Percentiles rank a stretch among this genome's conserved stretches.
phyloP scores from a whole-genome alignment of 2,888 invertebrate species.

The Chloroclystis v-ata region DNA sequence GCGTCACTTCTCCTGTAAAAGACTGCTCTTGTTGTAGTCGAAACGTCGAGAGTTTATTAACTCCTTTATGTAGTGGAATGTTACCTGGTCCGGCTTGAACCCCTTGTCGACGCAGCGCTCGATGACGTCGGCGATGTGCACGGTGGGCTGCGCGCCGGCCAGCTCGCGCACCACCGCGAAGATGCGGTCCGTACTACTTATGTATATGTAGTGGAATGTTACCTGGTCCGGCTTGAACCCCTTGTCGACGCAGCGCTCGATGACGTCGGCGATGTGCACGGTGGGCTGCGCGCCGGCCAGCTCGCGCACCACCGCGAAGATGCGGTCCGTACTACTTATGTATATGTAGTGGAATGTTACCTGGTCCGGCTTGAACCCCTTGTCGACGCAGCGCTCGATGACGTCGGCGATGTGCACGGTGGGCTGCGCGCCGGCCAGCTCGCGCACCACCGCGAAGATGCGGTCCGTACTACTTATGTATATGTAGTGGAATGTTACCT shows the following conservation, averaged over 20 bases:
- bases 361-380: slow-evolving; percentile 93
- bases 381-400: slow-evolving; percentile 89
- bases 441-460: slow-evolving; percentile 88
- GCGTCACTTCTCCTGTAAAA: too few relatives aligned
- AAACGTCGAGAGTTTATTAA: too few relatives aligned
- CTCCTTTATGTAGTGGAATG: too few relatives aligned
- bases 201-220: background rate
- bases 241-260: slow-evolving; percentile 90
- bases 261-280: slow-evolving; percentile 88
- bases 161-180: slow-evolving; percentile 89
- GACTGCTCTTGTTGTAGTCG: too few relatives aligned
- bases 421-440: slow-evolving; percentile 85
- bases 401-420: slow-evolving; percentile 90
- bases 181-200: too few relatives aligned
- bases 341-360: slow-evolving; percentile 38
- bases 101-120: slow-evolving; percentile 93
- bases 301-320: slow-evolving; percentile 88
- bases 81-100: slow-evolving; percentile 89
- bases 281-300: slow-evolving; percentile 85
- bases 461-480: too few relatives aligned
- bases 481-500: slow-evolving; percentile 63
- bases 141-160: slow-evolving; percentile 84
- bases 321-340: too few relatives aligned
- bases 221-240: slow-evolving; percentile 93
- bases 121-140: slow-evolving; percentile 89